Evolutionary conservation across 2,888 invertebrate species (phyloP).

Genomic region (Oscheius onirici): DNA sequence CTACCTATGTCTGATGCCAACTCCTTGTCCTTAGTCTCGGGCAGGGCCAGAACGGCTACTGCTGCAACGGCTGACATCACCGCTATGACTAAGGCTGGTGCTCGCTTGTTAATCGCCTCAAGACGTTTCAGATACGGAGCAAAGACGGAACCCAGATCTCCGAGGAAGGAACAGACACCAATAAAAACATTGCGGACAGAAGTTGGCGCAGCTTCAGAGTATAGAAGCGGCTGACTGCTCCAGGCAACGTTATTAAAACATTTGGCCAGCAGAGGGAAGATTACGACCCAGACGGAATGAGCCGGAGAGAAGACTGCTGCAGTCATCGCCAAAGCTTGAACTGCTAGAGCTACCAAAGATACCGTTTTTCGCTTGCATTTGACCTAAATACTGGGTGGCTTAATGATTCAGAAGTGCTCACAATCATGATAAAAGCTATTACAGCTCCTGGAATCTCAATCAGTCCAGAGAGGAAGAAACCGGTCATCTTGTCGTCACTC

Average conservation of each 20-base stretch:
- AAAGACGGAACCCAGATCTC: slow-evolving; percentile 67
- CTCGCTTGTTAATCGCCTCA: slow-evolving; percentile 43
- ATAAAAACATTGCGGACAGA: slow-evolving; percentile 66
- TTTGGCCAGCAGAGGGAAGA: slow-evolving; percentile 66
- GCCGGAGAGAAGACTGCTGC: slow-evolving; percentile 37
- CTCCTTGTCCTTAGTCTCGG: slow-evolving; percentile 62
- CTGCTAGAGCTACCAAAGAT: slow-evolving; percentile 39
- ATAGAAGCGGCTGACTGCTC: slow-evolving; percentile 61
- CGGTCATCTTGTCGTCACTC: slow-evolving; percentile 66
- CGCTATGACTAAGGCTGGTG: slow-evolving; percentile 57
- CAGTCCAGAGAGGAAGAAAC: slow-evolving; percentile 69
- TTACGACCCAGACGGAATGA: slow-evolving; percentile 35
- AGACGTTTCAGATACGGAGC: slow-evolving; percentile 67
- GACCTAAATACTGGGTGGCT: slow-evolving; percentile 2
- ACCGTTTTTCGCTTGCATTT: slow-evolving; percentile 43
- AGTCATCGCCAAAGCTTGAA: slow-evolving; percentile 41
- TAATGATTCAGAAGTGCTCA: not conserved
- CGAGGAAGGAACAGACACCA: slow-evolving; percentile 63
- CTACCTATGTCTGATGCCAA: slow-evolving; percentile 59
- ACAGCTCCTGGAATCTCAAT: slow-evolving; percentile 67
- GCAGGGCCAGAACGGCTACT: slow-evolving; percentile 51
- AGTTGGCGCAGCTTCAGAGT: slow-evolving; percentile 55
- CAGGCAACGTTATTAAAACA: slow-evolving; percentile 66
- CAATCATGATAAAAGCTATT: slow-evolving; percentile 46
- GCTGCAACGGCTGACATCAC: slow-evolving; percentile 60